Evolutionary conservation across 2,113 vertebrate genomes (phyloP), one percentile per base, ranked within the genome.

Genomic region (Genyomyrus donnyi): DNA sequence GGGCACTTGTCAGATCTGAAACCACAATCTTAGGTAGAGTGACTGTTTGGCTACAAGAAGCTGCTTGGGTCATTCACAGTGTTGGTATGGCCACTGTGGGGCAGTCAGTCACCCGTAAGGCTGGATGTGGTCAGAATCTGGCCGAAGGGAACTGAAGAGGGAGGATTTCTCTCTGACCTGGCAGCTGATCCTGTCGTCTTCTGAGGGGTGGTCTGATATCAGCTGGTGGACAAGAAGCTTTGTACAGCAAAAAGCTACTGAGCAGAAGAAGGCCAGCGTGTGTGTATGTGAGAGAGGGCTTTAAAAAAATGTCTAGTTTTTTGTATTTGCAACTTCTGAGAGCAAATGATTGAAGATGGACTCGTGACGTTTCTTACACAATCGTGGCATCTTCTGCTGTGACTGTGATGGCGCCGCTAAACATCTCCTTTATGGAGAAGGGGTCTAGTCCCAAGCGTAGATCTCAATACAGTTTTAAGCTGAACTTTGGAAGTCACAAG

Each of bases 401-500:
- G 24, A 50, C 48, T 50, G 48, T n/a, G 10, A 50, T 52, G 85
- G 31, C 6, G 7, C 9, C 48, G 17, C 27, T 87, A 39, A 56
- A 87, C 11, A 17, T 56, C 85, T 87, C 50, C 49, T 87, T 27
- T 53, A 3, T 56, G 48, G 50, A 87, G 85, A 87, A 87, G 15
- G 48, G 49, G 27, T 56, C 49, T 53, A 35, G 85, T 87, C 48
- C 85, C 49, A 17, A 87, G n/a, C 27, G 10, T 87, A 87, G 50
- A 52, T 35, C 85, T 87, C 50, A 15, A 56, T 35, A 53, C 17
- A 13, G 31, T 87, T 87, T 87, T 19, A 87, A 53, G 13, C 17
- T 50, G 27, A 87, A 87, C 19, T 52, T 52, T 89, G 88, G 87
- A 90, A 92, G 91, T 90, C 89, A 85, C 52, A 11, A 91, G 91